A percentile compares a stretch with the other conserved stretches of the same genome.
These are phyloP conservation scores for Oncorhynchus mykiss DNA, from an alignment of 2,113 vertebrate species.

Conservation along the genomic window DNA sequence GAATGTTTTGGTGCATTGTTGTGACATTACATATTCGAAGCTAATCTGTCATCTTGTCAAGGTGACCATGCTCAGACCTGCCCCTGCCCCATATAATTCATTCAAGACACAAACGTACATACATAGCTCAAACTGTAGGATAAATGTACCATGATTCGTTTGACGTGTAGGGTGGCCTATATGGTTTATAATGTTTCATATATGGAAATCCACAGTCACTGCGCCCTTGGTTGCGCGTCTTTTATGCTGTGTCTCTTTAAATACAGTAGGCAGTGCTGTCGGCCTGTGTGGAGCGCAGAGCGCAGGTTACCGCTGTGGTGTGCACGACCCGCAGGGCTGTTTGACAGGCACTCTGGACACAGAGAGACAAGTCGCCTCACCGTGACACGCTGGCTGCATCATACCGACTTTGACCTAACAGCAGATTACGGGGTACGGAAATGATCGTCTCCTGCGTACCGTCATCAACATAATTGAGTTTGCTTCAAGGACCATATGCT, in stretches of 20 bases:
- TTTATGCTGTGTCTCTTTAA: conserved; percentile 60
- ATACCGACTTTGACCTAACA: conserved; percentile 31
- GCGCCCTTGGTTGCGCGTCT: conserved; percentile 2
- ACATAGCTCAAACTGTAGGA: not conserved
- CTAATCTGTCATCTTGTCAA: not conserved
- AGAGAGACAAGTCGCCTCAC: conserved; percentile 38
- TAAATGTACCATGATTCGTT: not conserved
- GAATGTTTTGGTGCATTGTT: not conserved
- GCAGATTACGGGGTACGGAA: conserved; percentile 26
- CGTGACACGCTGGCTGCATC: conserved; percentile 15
- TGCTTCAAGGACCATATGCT: conserved; percentile 5
- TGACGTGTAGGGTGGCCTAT: too few species aligned
- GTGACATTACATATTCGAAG: not conserved
- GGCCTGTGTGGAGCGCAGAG: conserved; percentile 60
- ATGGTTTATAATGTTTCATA: not conserved
- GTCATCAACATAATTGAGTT: not conserved
- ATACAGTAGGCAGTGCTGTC: conserved; percentile 79
- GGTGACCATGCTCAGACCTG: too few species aligned
- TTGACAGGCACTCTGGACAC: conserved; percentile 37
- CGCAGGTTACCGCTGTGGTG: conserved; percentile 21
- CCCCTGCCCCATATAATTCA: not conserved
- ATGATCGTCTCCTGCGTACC: not conserved
- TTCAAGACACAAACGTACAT: not conserved
- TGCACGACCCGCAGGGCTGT: conserved; percentile 63
- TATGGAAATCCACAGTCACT: conserved; percentile 8